Percentiles rank a stretch among this genome's conserved stretches.
phyloP scores from a whole-genome alignment of 2,888 invertebrate species.

The Cheilosia variabilis region DNA sequence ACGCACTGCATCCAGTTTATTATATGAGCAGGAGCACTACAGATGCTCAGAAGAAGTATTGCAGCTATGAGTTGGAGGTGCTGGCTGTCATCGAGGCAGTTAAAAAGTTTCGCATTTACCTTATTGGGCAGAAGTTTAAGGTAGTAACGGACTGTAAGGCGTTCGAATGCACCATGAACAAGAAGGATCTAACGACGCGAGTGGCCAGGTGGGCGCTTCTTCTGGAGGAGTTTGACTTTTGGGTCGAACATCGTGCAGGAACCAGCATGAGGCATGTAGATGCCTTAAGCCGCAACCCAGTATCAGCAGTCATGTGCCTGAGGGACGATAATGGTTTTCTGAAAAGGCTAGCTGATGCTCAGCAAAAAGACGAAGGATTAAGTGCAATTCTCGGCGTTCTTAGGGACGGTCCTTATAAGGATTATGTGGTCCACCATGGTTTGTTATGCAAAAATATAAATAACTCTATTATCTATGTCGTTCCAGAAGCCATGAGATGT shows the following conservation, averaged over 20 bases:
- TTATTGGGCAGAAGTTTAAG: constrained; percentile 70
- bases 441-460: constrained; percentile 1
- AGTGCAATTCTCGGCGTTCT: not conserved
- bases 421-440: constrained; percentile 15
- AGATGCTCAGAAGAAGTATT: constrained; percentile 22
- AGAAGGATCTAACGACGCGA: constrained; percentile 5
- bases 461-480: too few species aligned
- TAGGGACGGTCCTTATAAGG: not conserved
- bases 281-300: constrained; percentile 72
- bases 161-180: constrained; percentile 59
- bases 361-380: not conserved
- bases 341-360: constrained; percentile 2
- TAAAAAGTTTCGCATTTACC: constrained; percentile 69
- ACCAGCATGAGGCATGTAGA: constrained; percentile 74
- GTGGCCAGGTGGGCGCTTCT: too few species aligned
- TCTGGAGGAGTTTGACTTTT: constrained; percentile 33
- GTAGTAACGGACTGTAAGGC: constrained; percentile 70
- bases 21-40: constrained; percentile 38
- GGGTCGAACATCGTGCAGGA: constrained; percentile 72
- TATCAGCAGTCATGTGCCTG: not conserved
- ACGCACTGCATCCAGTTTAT: constrained; percentile 16
- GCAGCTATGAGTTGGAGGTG: constrained; percentile 35
- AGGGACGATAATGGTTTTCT: not conserved
- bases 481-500: too few species aligned
- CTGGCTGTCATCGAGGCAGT: not conserved